Conservation (phyloP, 2,113 vertebrate species). For the Cairina moschata region DNA sequence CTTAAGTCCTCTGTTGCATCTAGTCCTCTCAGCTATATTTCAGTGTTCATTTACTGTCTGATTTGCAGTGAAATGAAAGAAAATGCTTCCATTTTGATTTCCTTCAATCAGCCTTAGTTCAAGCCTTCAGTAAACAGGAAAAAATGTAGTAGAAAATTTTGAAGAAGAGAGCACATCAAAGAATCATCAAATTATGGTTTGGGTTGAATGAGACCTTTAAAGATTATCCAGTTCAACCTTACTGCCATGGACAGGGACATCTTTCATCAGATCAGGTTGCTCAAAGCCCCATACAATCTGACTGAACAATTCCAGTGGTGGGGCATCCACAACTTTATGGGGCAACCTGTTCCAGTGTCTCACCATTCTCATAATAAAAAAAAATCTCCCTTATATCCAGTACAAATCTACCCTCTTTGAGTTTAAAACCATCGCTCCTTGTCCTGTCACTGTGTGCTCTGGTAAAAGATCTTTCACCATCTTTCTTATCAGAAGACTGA, state of each 20-base stretch:
- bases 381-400: neutral
- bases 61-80: neutral
- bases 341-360: neutral
- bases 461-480: neutral
- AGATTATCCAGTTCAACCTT: neutral
- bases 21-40: neutral
- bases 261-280: neutral
- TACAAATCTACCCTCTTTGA: neutral
- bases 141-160: neutral
- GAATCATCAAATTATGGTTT: neutral
- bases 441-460: neutral
- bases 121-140: neutral
- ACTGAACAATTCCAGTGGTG: neutral
- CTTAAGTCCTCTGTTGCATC: neutral
- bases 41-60: neutral
- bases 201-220: neutral
- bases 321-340: neutral
- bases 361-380: neutral
- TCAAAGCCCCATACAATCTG: neutral
- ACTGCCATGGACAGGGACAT: neutral
- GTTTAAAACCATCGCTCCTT: neutral
- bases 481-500: neutral
- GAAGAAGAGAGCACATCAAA: neutral
- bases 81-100: neutral
- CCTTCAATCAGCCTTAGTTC: neutral